Conservation (phyloP, 2,888 invertebrate species). For the Eupithecia subfuscata region DNA sequence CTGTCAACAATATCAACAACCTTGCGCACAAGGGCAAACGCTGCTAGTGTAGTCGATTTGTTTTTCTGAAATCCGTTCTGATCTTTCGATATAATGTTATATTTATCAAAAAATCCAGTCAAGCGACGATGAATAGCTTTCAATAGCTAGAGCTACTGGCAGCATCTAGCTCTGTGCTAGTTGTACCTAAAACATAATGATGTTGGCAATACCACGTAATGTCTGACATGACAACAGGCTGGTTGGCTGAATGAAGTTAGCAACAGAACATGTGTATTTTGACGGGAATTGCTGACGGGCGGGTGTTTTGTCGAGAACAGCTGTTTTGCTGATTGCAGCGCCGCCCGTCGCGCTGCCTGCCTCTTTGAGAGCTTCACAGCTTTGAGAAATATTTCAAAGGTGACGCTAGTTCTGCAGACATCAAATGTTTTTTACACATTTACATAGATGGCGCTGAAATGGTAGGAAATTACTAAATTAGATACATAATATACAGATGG, state of each 20-base stretch:
- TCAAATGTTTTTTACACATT: neutral
- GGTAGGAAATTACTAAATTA: neutral
- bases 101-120: no score
- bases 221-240: constrained; percentile 15
- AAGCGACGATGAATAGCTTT: no score
- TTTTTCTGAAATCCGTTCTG: no score
- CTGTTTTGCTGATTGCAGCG: constrained; percentile 57
- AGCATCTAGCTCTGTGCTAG: neutral
- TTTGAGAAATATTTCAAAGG: neutral
- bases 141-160: neutral
- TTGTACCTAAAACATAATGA: neutral
- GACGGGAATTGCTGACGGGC: neutral
- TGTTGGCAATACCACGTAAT: constrained; percentile 20
- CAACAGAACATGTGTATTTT: constrained; percentile 50
- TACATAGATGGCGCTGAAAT: constrained; percentile 21
- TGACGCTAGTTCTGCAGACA: neutral
- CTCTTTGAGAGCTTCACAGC: neutral
- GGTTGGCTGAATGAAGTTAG: constrained; percentile 57
- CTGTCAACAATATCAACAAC: no score
- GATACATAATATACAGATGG: neutral
- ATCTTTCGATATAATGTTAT: no score
- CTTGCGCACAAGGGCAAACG: no score
- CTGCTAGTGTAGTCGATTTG: no score
- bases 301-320: constrained; percentile 55
- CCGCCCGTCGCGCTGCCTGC: constrained; percentile 41